Base-by-base conservation (phyloP, 1,140 invertebrate species). In the Maniola jurtina region DNA sequence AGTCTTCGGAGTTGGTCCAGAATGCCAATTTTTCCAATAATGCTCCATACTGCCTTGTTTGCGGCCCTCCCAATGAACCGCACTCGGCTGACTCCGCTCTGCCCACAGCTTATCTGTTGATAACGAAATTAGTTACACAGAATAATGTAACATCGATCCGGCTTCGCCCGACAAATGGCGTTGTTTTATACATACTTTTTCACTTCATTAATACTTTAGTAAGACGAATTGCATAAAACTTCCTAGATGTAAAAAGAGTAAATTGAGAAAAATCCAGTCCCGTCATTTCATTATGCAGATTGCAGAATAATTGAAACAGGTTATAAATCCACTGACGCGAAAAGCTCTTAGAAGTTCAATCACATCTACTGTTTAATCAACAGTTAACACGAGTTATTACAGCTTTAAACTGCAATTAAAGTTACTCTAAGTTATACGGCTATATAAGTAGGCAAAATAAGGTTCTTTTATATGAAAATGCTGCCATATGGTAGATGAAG, bases 91-190 rank as follows among this genome's bases (percentile, higher is more conserved):
- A 63, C 73, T 72, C 67, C 72, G 69, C 65, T 64, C 77, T 75
- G 77, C 78, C 83, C 83, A 83, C 72, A 71, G 79, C 82, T 88
- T 88, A 88, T 88, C 86, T 88, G 81, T 57, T 76, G 85, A 86
- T 88, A 88, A 88, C 81, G 62, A 80, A 78, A 88, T 86, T 85
- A 86, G 72, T 78, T 73, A 74, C 76, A 80, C 77, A 79, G 67
- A 80, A 79, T 77, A 82, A 69, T 73, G 72, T 79, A 70, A 76
- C 82, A 86, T 88, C 86, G 84, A 88, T 86, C 85, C 73, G 65
- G 35, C 50, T 47, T 71, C 64, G 65, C 63, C 61, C 57, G 58
- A 45, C 42, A 35, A 60, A 61, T 73, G 58, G 50, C 62, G 61
- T 62, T 45, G 36, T 48, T 16, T 58, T 14, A 56, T 54, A 59